Evolutionary conservation across 2,797 vertebrate species (phyloP).

Genomic region (Eulemur mongoz): DNA sequence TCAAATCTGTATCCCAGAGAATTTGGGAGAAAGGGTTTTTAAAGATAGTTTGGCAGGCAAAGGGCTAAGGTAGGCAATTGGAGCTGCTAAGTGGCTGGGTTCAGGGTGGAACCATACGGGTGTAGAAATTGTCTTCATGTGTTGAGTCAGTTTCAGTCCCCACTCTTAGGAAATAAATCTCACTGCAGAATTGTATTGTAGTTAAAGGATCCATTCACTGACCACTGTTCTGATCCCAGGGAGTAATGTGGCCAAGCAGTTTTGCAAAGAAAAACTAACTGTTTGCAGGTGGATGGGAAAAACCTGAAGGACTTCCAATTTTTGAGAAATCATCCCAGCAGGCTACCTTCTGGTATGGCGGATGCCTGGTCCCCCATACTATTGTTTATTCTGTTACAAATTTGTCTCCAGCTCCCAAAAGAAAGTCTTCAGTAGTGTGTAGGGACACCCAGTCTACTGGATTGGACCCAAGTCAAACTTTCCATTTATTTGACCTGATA

Average conservation of each 20-base stretch:
- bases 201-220: not conserved
- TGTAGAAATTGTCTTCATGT: not conserved
- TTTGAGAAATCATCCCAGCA: not conserved
- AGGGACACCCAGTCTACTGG: not conserved
- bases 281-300: not conserved
- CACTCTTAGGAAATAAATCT: not conserved
- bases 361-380: not conserved
- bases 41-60: not conserved
- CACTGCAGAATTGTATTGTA: not conserved
- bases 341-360: not conserved
- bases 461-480: not conserved
- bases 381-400: not conserved
- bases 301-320: not conserved
- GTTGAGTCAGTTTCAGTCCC: not conserved
- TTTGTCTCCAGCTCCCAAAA: not conserved
- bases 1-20: not conserved
- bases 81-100: not conserved
- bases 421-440: not conserved
- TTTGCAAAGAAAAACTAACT: not conserved
- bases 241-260: not conserved
- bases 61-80: not conserved
- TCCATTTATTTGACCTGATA: not conserved
- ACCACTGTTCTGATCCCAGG: not conserved
- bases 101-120: not conserved
- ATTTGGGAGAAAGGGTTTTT: not conserved